These are phyloP conservation scores for Amazona ochrocephala DNA, from an alignment of 2,797 vertebrate species.

Conservation along the genomic window DNA sequence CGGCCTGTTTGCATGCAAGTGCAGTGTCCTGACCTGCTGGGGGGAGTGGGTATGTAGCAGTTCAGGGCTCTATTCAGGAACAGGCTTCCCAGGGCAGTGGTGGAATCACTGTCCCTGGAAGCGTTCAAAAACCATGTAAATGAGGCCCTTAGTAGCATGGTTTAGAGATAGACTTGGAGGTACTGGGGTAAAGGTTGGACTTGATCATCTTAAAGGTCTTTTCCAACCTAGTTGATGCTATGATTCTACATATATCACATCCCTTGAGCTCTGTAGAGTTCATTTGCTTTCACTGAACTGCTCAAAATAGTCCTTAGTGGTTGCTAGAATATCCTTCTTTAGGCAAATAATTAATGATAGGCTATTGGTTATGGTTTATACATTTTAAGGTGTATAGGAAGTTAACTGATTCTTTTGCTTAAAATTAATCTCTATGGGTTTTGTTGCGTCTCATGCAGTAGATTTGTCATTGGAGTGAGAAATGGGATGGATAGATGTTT, in stretches of 20 bases:
- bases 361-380: not conserved
- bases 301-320: not conserved
- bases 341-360: not conserved
- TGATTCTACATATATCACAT: not conserved
- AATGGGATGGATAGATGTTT: not conserved
- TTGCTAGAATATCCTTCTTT: not conserved
- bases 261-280: not conserved
- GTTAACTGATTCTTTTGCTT: not conserved
- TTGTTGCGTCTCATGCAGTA: rapidly evolving
- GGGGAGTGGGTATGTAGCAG: not conserved
- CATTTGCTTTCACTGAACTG: not conserved
- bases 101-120: not conserved
- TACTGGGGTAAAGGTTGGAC: not conserved
- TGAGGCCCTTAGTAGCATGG: not conserved
- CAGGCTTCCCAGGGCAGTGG: not conserved
- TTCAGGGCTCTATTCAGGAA: not conserved
- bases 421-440: not conserved
- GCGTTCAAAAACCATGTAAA: not conserved
- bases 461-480: not conserved
- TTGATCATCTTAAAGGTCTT: not conserved
- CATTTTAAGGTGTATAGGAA: not conserved
- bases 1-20: rapidly evolving
- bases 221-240: not conserved
- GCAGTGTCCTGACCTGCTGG: not conserved
- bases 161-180: not conserved